phyloP scores from a whole-genome alignment of 2,113 vertebrate genomes.

The Prunella himalayana region DNA sequence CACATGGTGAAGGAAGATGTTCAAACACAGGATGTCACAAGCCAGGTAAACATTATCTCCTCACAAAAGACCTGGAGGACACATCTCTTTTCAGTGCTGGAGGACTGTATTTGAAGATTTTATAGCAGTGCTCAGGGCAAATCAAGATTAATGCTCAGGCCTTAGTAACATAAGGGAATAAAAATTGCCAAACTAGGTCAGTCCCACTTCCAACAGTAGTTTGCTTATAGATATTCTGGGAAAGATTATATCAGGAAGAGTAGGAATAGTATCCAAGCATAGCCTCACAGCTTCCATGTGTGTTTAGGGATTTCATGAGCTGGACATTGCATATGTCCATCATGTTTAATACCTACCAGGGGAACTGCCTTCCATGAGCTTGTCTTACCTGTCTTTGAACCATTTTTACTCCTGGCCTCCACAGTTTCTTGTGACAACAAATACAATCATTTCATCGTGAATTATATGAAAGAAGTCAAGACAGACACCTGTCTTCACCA shows the following conservation, averaged over 20 bases:
- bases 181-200: neutral
- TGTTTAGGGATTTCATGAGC: neutral
- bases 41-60: neutral
- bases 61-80: neutral
- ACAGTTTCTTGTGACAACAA: neutral
- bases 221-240: neutral
- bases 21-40: neutral
- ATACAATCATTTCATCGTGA: neutral
- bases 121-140: neutral
- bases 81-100: neutral
- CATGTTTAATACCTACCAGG: neutral
- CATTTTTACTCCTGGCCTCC: neutral
- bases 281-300: neutral
- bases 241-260: neutral
- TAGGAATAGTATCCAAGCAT: neutral
- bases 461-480: neutral
- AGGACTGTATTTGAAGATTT: neutral
- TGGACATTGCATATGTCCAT: neutral
- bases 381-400: neutral
- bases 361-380: neutral
- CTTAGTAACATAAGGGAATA: neutral
- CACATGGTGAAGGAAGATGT: neutral
- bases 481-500: neutral
- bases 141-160: neutral
- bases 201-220: neutral